Percentiles rank a stretch among this genome's conserved stretches.
Evolutionary conservation across 92 coral and sea anemone genomes (phyloP).

Genomic region (Umimayanthus chanpuru): DNA sequence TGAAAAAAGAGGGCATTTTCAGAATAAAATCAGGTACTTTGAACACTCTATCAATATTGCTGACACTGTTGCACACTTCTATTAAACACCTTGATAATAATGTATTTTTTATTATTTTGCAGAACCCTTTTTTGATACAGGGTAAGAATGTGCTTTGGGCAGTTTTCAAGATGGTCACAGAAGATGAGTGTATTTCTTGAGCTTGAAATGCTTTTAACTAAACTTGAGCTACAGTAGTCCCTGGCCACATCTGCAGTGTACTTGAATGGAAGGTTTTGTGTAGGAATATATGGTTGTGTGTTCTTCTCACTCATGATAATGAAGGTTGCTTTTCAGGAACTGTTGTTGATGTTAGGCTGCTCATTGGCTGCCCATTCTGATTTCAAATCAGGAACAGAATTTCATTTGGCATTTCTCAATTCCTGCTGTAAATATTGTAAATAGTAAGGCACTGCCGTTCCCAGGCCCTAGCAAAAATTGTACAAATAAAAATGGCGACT

Average conservation of each 20-base stretch:
- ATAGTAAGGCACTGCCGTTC: too few relatives aligned
- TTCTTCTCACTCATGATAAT: neutral
- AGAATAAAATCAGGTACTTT: neutral
- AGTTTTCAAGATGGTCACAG: neutral
- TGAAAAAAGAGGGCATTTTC: too few relatives aligned
- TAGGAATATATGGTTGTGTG: neutral
- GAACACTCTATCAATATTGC: neutral
- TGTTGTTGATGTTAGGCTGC: too few relatives aligned
- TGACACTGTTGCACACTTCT: neutral
- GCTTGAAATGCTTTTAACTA: neutral
- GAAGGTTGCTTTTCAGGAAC: too few relatives aligned
- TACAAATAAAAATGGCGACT: too few relatives aligned
- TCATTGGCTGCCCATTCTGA: too few relatives aligned
- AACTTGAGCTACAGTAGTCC: constrained; percentile 32
- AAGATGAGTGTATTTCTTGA: constrained; percentile 19
- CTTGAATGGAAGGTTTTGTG: neutral
- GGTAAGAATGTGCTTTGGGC: constrained; percentile 1
- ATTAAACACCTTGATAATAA: neutral
- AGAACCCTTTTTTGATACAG: constrained; percentile 22
- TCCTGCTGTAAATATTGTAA: too few relatives aligned
- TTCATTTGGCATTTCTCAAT: too few relatives aligned
- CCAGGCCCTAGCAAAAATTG: too few relatives aligned
- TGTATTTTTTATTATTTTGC: neutral
- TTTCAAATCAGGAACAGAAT: too few relatives aligned
- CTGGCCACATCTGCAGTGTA: constrained; percentile 34